These are phyloP conservation scores for Drosophila cognata DNA, from an alignment of 2,888 invertebrate genomes.

Conservation along the genomic window DNA sequence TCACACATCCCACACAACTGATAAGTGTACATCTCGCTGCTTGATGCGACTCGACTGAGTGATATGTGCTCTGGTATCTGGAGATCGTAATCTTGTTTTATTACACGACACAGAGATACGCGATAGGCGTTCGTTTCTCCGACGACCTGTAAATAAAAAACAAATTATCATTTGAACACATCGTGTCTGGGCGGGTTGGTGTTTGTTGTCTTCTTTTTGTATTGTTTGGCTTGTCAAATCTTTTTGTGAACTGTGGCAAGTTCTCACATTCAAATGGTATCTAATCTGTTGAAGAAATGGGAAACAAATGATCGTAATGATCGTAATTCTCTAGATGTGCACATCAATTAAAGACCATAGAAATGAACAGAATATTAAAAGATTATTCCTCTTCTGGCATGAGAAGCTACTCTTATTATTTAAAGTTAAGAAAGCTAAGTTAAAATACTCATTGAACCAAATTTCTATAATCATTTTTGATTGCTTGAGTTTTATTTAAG, in stretches of 20 bases:
- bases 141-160: slow-evolving; percentile 1
- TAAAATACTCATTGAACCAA: neutral
- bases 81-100: slow-evolving; percentile 53
- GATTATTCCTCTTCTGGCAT: neutral
- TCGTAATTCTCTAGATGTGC: neutral
- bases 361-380: neutral
- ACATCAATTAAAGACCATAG: neutral
- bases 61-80: slow-evolving; percentile 27
- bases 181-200: slow-evolving; percentile 2
- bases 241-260: slow-evolving; percentile 1
- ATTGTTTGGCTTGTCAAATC: neutral
- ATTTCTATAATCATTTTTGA: neutral
- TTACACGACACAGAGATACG: slow-evolving; percentile 32
- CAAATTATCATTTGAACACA: slow-evolving; percentile 10
- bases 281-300: slow-evolving; percentile 15
- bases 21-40: slow-evolving; percentile 61
- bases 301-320: neutral
- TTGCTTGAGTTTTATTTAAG: neutral
- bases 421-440: neutral
- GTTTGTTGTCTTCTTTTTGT: neutral
- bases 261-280: slow-evolving; percentile 14
- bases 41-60: slow-evolving; percentile 48
- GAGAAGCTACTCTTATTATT: neutral
- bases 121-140: slow-evolving; percentile 32
- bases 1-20: slow-evolving; percentile 58